These are phyloP conservation scores for Cylas formicarius DNA, from an alignment of 1,140 invertebrate genomes.

Conservation along the genomic window DNA sequence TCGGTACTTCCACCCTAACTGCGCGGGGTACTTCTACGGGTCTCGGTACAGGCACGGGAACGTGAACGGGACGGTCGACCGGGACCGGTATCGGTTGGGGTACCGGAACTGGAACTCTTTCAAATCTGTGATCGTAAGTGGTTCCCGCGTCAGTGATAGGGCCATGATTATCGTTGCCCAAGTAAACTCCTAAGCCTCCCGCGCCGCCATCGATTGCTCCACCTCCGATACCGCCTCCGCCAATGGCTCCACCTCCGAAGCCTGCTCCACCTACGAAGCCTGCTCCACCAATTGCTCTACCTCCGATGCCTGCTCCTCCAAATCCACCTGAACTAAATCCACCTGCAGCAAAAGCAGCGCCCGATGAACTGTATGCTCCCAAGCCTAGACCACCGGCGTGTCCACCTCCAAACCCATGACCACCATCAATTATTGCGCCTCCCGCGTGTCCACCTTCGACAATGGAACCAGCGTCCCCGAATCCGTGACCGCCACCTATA, in stretches of 20 bases:
- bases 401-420: background rate
- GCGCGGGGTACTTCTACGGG: constrained; percentile 38
- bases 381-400: background rate
- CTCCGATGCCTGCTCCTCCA: constrained; percentile 1
- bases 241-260: background rate
- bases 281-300: constrained; percentile 1
- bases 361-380: background rate
- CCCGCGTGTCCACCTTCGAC: background rate
- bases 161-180: background rate
- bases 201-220: background rate
- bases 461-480: background rate
- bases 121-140: constrained; percentile 25
- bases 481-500: background rate
- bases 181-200: background rate
- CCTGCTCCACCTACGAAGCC: constrained; percentile 3
- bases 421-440: background rate
- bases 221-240: background rate
- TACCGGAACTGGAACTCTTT: constrained; percentile 37
- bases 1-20: constrained; percentile 34
- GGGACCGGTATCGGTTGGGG: constrained; percentile 36
- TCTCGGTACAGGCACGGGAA: constrained; percentile 33
- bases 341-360: background rate
- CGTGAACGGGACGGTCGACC: constrained; percentile 27
- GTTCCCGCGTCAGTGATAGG: constrained; percentile 19
- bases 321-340: constrained; percentile 13